A percentile compares a stretch with the other conserved stretches of the same genome.
Conservation (phyloP, 2,888 invertebrate species). For the Sycophila texana region DNA sequence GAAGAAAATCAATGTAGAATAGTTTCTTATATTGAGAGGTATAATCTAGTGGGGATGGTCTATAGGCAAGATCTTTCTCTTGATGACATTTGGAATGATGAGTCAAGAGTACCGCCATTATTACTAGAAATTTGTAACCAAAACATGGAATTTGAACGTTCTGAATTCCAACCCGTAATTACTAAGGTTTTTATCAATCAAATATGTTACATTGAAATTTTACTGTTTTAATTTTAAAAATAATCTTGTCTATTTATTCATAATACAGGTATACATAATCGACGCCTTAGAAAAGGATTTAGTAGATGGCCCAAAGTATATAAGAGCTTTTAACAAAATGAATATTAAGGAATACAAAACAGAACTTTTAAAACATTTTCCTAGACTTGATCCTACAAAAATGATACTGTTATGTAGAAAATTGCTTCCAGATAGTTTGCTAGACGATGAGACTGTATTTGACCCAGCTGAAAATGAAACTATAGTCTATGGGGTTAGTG, state of each 20-base stretch:
- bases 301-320: slow-evolving; percentile 79
- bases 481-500: slow-evolving; percentile 76
- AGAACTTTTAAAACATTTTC: slow-evolving; percentile 77
- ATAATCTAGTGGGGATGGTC: slow-evolving; percentile 81
- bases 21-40: slow-evolving; percentile 82
- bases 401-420: slow-evolving; percentile 73
- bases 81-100: neutral
- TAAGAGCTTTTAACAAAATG: slow-evolving; percentile 79
- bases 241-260: neutral
- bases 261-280: slow-evolving; percentile 78
- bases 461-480: slow-evolving; percentile 70
- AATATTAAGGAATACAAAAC: slow-evolving; percentile 79
- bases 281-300: slow-evolving; percentile 80
- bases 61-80: slow-evolving; percentile 77
- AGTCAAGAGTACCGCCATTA: slow-evolving; percentile 76
- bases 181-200: slow-evolving; percentile 45
- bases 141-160: slow-evolving; percentile 80
- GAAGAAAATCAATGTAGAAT: slow-evolving; percentile 83
- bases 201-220: slow-evolving; percentile 1
- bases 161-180: slow-evolving; percentile 27
- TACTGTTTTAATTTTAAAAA: neutral
- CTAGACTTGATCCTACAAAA: slow-evolving; percentile 71
- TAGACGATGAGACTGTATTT: slow-evolving; percentile 74
- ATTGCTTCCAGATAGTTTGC: slow-evolving; percentile 63
- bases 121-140: slow-evolving; percentile 81